These are phyloP conservation scores for Labroides dimidiatus DNA, from an alignment of 2,797 vertebrate genomes.

Conservation along the genomic window DNA sequence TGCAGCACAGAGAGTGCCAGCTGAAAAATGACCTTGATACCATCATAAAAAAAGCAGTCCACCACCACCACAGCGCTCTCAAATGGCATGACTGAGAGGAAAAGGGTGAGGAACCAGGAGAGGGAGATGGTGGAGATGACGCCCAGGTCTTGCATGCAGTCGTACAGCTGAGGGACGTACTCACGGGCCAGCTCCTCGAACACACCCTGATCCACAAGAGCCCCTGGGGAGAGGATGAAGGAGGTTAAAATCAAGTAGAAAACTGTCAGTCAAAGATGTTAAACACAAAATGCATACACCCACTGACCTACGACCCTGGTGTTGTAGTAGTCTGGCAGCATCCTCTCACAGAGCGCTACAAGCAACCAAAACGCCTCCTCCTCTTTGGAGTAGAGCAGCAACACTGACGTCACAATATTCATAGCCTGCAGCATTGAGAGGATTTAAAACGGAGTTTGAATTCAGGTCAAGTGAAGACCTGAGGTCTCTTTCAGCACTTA, in stretches of 20 bases:
- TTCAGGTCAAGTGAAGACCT: neutral
- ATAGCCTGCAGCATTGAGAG: conserved; percentile 87
- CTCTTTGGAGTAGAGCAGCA: conserved; percentile 96
- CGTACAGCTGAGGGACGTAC: conserved; percentile 95
- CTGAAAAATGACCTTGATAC: conserved; percentile 99
- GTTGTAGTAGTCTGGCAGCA: conserved; percentile 99
- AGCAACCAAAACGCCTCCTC: conserved; percentile 98
- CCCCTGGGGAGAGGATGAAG: conserved; percentile 81
- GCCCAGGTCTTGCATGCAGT: conserved; percentile 98
- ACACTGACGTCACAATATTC: conserved; percentile 98
- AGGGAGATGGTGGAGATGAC: conserved; percentile 98
- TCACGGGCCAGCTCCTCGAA: conserved; percentile 96
- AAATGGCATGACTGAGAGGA: conserved; percentile 98
- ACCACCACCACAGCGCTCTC: conserved; percentile 98
- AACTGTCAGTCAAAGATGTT: neutral
- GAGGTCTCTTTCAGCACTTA: conserved; percentile 9
- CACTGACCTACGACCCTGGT: conserved; percentile 95
- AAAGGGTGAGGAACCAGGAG: conserved; percentile 99
- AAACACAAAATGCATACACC: neutral
- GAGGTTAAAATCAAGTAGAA: conserved; percentile 9
- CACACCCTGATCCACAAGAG: conserved; percentile 96
- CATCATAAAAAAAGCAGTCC: conserved; percentile 99
- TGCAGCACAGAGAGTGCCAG: conserved; percentile 95
- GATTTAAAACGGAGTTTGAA: conserved; percentile 11
- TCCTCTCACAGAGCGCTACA: conserved; percentile 95